Base-by-base conservation (phyloP, 2,888 invertebrate genomes). In the Hololepta plana region DNA sequence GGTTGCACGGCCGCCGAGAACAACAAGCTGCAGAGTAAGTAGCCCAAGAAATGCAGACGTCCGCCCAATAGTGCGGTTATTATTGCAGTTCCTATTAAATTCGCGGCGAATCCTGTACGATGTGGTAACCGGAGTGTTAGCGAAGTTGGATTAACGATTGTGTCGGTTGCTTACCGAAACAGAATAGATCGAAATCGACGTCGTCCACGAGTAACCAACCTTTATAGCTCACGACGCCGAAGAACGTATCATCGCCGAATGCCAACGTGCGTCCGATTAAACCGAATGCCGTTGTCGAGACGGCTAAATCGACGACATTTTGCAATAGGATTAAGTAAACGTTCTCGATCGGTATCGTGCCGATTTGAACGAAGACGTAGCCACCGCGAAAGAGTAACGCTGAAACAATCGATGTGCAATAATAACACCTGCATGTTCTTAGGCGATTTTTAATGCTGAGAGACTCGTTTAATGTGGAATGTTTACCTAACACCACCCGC, bases 241-340 rank as follows among this genome's bases (percentile, higher is more conserved):
- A 25, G 1, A 32, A 8, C 20, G 44, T 43, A 8, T 44, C 42
- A 22, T 40, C 42, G 9, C 39, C 40, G 26, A 45, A 50, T n/a
- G 28, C 9, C 8, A 32, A 22, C 15, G 44, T 32, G 11, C 35
- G 42, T 4, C 53, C 52, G 4, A 46, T 14, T 5, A 48, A 17
- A 2, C 43, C 32, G 32, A 45, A 54, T 2, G 43, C 37, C 6
- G 45, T 12, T 4, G 44, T 45, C 4, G 43, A 38, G 24, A 46
- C 42, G 4, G 43, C 40, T 19, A 55, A 35, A 16, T 55, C 55
- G 1, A 50, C 23, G 7, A 49, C 33, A 32, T 54, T 54, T 11
- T 54, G 51, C 1, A 53, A 33, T 1, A 53, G 26, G 10, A 55
- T 46, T 15, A 45, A 34, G 26, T 51, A 51, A 2, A 49, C 43